These are phyloP conservation scores for Catostomus latipinnis DNA, from an alignment of 2,797 vertebrate species.

Conservation along the genomic window DNA sequence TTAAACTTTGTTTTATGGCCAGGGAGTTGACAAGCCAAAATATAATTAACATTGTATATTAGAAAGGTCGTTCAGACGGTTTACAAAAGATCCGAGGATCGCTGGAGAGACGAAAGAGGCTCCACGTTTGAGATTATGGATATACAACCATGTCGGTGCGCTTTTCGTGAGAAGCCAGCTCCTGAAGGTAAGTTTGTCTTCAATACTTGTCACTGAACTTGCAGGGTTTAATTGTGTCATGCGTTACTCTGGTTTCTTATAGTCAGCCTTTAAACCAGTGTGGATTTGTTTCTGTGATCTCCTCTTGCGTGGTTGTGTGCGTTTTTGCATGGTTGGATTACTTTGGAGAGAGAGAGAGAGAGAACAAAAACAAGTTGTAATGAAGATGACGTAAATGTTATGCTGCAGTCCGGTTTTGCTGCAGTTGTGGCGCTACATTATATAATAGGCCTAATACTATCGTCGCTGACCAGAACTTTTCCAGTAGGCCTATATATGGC, in stretches of 20 bases:
- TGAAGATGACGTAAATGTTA: slow-evolving; percentile 49
- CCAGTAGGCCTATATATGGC: too few relatives aligned
- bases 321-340: slow-evolving; percentile 6
- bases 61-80: slow-evolving; percentile 97
- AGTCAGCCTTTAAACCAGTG: slow-evolving; percentile 46
- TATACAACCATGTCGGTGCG: slow-evolving; percentile 66
- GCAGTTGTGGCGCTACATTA: slow-evolving; percentile 36
- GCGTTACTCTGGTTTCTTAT: slow-evolving; percentile 59
- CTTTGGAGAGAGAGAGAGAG: not conserved
- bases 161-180: slow-evolving; percentile 70
- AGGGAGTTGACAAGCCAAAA: slow-evolving; percentile 99
- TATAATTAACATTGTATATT: slow-evolving; percentile 99
- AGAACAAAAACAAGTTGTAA: slow-evolving; percentile 30
- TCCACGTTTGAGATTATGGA: slow-evolving; percentile 74
- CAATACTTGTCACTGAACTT: slow-evolving; percentile 62
- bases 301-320: not conserved
- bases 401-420: slow-evolving; percentile 33
- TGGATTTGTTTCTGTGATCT: slow-evolving; percentile 1
- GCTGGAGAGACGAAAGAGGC: slow-evolving; percentile 76
- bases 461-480: not conserved
- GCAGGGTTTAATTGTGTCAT: slow-evolving; percentile 24
- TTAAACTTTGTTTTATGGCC: slow-evolving; percentile 99
- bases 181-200: slow-evolving; percentile 86
- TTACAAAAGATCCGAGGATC: slow-evolving; percentile 85
- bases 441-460: not conserved